These are phyloP conservation scores for Pachypanchax playfairii DNA, from an alignment of 2,113 vertebrate genomes.

Conservation along the genomic window DNA sequence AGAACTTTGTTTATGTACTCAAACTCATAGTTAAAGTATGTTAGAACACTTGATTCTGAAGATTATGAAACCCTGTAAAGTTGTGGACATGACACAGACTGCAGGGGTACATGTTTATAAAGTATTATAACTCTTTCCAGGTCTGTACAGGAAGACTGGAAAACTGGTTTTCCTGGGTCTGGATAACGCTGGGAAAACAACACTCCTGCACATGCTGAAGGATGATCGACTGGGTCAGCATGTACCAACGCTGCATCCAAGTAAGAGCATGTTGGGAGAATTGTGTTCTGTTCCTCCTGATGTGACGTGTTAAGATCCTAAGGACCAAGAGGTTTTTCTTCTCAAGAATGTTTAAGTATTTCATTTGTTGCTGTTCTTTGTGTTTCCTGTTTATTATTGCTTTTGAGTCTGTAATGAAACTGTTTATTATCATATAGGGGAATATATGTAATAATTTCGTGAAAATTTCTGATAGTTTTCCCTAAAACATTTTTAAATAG, in stretches of 20 bases:
- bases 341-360: no score
- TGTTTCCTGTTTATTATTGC: no score
- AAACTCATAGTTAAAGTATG: background rate
- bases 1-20: background rate
- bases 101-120: background rate
- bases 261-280: conserved; percentile 71
- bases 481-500: no score
- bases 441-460: no score
- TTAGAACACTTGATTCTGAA: background rate
- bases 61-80: background rate
- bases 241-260: conserved; percentile 94
- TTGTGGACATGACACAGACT: background rate
- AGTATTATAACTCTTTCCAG: conserved; percentile 63
- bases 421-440: no score
- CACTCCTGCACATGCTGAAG: conserved; percentile 96
- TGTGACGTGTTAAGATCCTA: background rate
- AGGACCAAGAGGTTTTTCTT: no score
- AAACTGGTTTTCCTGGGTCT: conserved; percentile 96
- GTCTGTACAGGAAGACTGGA: conserved; percentile 94
- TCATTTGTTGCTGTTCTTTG: no score
- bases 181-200: conserved; percentile 98
- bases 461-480: no score
- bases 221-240: conserved; percentile 94
- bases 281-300: background rate
- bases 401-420: no score